A percentile compares a stretch with the other conserved stretches of the same genome.
phyloP scores from a whole-genome alignment of 2,113 vertebrate species.

The Bubalus kerabau region DNA sequence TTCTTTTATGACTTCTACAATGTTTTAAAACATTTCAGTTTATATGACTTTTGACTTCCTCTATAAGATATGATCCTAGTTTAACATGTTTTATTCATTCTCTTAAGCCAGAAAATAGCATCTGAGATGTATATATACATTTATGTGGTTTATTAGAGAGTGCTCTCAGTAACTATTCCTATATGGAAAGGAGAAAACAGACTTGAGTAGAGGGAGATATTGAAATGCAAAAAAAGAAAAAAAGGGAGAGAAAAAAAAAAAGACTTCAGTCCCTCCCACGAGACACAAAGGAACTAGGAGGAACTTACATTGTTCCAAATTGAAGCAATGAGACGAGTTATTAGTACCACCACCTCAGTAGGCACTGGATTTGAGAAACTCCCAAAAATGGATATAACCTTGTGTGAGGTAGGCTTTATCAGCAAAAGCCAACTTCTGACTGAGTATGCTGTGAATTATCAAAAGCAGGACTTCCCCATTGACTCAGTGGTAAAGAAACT shows the following conservation, averaged over 20 bases:
- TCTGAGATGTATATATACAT: background rate
- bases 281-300: background rate
- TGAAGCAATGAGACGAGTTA: background rate
- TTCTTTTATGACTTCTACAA: background rate
- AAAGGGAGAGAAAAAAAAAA: background rate
- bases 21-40: background rate
- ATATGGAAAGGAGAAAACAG: background rate
- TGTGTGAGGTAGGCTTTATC: background rate
- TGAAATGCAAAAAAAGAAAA: background rate
- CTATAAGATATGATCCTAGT: background rate
- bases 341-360: fast-evolving
- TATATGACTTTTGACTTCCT: background rate
- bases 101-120: background rate
- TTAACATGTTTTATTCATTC: background rate
- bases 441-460: background rate
- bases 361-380: background rate
- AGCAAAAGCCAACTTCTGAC: background rate
- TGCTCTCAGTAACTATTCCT: background rate
- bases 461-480: background rate
- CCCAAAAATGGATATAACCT: background rate
- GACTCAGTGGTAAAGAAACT: background rate
- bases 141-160: background rate
- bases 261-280: background rate
- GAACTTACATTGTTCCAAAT: background rate
- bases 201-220: background rate